Evolutionary conservation across 2,113 vertebrate species (phyloP).

Genomic region (Melozone crissalis): DNA sequence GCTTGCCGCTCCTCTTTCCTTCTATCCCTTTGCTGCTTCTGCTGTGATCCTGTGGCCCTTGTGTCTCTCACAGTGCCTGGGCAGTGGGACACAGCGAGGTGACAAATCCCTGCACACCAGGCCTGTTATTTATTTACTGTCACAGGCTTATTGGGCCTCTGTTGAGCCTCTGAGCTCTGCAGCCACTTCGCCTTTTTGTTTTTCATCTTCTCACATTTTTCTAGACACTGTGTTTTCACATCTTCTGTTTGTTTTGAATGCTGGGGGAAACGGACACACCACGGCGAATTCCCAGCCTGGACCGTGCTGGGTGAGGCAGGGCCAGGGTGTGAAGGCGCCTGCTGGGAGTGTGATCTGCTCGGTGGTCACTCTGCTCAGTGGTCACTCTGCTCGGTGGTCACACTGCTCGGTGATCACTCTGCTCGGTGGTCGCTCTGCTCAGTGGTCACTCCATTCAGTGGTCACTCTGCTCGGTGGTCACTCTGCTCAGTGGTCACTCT

Average conservation of each 20-base stretch:
- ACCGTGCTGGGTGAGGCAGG: accelerated
- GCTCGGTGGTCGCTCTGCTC: no score
- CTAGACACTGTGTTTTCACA: background rate
- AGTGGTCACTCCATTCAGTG: no score
- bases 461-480: no score
- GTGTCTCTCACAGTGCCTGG: accelerated
- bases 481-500: no score
- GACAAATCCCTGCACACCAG: accelerated
- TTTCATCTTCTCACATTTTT: background rate
- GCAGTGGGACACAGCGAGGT: background rate
- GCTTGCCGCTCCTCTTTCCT: accelerated
- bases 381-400: background rate
- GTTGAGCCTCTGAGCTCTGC: background rate
- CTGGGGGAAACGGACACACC: accelerated
- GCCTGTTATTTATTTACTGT: background rate
- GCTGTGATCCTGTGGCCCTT: accelerated
- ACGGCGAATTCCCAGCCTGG: background rate
- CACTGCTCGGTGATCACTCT: background rate
- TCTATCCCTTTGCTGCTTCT: background rate
- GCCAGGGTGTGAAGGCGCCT: background rate
- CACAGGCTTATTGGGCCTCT: accelerated
- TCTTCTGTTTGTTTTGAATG: constrained; percentile 25
- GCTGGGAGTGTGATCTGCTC: background rate
- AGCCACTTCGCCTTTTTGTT: background rate
- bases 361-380: background rate